These are phyloP conservation scores for Pristionchus entomophagus DNA, from an alignment of 2,888 invertebrate genomes.

Conservation along the genomic window DNA sequence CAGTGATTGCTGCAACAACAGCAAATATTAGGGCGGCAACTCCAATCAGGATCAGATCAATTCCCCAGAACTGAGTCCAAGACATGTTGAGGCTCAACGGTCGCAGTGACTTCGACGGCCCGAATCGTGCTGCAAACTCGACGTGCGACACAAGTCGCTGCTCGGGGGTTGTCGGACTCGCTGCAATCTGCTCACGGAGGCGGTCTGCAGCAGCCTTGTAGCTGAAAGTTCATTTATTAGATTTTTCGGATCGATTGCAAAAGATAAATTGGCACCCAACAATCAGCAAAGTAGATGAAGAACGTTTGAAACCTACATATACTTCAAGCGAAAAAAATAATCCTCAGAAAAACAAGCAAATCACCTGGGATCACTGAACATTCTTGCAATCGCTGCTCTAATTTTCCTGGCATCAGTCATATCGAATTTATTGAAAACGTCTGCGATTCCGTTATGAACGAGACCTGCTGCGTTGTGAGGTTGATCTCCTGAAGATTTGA, in stretches of 20 bases:
- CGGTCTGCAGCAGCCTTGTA: neutral
- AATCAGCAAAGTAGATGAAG: neutral
- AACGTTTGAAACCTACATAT: too few species aligned
- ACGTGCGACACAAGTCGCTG: neutral
- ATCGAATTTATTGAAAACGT: slow-evolving; percentile 5
- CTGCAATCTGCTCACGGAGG: neutral
- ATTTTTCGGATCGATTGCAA: too few species aligned
- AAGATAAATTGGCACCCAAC: too few species aligned
- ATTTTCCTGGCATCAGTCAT: neutral
- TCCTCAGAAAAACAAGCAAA: neutral
- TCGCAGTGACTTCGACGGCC: neutral
- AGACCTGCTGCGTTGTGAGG: neutral
- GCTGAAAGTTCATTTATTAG: neutral
- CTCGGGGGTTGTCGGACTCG: neutral
- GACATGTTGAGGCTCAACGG: neutral
- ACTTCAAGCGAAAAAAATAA: too few species aligned
- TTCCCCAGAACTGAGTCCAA: neutral
- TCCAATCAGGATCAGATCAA: neutral
- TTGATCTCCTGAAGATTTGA: neutral
- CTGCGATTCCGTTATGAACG: neutral
- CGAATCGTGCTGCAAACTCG: slow-evolving; percentile 34
- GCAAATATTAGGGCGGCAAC: neutral
- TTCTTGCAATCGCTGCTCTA: neutral
- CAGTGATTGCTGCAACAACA: neutral
- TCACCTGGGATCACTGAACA: neutral